phyloP scores from a whole-genome alignment of 2,888 invertebrate species.

The Dryobotodes eremita region DNA sequence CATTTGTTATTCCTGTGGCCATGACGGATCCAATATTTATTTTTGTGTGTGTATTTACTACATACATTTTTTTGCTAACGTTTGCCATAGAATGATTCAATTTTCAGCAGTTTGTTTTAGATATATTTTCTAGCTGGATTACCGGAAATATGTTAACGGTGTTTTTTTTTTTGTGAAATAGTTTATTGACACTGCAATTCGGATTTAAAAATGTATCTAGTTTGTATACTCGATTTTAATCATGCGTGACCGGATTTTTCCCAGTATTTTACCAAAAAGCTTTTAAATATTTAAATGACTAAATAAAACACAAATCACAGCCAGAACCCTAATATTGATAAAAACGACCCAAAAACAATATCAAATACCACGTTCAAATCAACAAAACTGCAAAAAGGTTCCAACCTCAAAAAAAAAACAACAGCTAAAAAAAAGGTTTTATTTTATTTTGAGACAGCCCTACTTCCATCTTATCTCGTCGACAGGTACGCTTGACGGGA shows the following conservation, averaged over 20 bases:
- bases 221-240: constrained; percentile 11
- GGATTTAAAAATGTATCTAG: constrained; percentile 12
- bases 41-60: constrained; percentile 45
- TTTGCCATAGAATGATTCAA: constrained; percentile 40
- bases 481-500: constrained; percentile 84
- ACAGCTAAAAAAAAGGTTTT: not conserved
- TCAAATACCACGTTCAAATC: not conserved
- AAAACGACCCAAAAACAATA: not conserved
- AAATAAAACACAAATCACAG: not conserved
- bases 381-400: constrained; percentile 8
- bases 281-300: constrained; percentile 2
- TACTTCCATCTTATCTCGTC: constrained; percentile 80
- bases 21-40: constrained; percentile 50
- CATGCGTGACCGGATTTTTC: not conserved
- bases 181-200: not conserved
- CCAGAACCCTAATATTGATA: constrained; percentile 7
- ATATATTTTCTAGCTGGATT: constrained; percentile 30
- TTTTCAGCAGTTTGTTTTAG: constrained; percentile 42
- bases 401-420: not conserved
- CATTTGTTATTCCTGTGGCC: constrained; percentile 52
- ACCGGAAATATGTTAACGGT: constrained; percentile 31
- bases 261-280: not conserved
- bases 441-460: constrained; percentile 73
- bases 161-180: not conserved
- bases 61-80: constrained; percentile 29